A percentile compares a stretch with the other conserved stretches of the same genome.
Conservation (phyloP, 2,888 invertebrate species). For the Oeneis ivallda region DNA sequence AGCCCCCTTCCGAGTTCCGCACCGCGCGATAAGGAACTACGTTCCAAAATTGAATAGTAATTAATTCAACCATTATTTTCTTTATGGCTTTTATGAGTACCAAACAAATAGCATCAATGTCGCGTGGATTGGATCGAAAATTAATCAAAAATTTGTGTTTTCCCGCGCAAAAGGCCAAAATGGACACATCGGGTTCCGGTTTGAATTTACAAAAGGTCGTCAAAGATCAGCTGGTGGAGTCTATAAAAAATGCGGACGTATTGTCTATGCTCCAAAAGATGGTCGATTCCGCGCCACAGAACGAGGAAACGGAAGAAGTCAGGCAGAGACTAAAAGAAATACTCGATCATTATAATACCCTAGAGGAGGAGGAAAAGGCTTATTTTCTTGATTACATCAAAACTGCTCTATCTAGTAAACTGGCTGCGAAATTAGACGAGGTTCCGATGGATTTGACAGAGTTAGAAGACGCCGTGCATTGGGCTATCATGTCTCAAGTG, state of each 20-base stretch:
- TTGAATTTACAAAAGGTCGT: constrained; percentile 56
- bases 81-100: too few relatives aligned
- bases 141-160: constrained; percentile 11
- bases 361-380: constrained; percentile 59
- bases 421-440: constrained; percentile 56
- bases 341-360: constrained; percentile 53
- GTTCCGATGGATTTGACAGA: constrained; percentile 52
- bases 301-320: constrained; percentile 59
- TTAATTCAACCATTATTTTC: too few relatives aligned
- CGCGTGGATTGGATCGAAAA: not conserved
- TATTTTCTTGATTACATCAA: constrained; percentile 62
- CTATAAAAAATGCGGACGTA: constrained; percentile 64
- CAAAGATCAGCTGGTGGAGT: constrained; percentile 58
- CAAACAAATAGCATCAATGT: too few relatives aligned
- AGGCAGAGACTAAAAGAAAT: constrained; percentile 58
- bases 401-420: constrained; percentile 56
- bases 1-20: too few relatives aligned
- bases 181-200: constrained; percentile 28
- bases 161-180: constrained; percentile 29
- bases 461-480: constrained; percentile 57
- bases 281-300: constrained; percentile 54
- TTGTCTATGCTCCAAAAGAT: constrained; percentile 61
- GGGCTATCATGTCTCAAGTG: constrained; percentile 56
- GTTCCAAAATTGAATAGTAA: too few relatives aligned
- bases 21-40: too few relatives aligned